Evolutionary conservation across 2,113 vertebrate genomes (phyloP), one percentile per base, ranked within the genome.

Genomic region (Calidris pygmaea): DNA sequence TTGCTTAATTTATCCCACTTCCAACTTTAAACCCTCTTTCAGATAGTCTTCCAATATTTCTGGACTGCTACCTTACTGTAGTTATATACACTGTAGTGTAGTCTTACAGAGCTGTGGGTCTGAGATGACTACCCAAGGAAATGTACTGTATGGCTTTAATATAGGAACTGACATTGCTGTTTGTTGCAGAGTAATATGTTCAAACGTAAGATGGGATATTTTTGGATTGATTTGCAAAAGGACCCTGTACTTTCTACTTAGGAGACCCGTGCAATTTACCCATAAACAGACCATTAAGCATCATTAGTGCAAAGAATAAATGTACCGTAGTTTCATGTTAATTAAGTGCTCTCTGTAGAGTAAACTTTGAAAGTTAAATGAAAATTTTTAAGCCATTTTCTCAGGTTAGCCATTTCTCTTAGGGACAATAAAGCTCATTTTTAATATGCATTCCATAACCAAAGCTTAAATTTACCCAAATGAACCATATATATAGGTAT

Each of bases 221-320:
- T 92, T 87, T 90, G 85, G 50, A 82, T 70, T 92, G 97, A 96
- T 95, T 97, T 97, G 97, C 95, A 97, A 93, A 98, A 97, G 97
- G 94, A 96, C 95, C 95, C 96, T 95, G 90, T 94, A 89, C 88
- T 87, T 63, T 97, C 92, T 97, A 94, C 96, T 98, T 98, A 97
- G 85, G 94, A 97, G 96, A 96, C 97, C 97, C 91, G 66, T 97
- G 97, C 94, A 98, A 98, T 98, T 98, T 98, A 86, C 91, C 96
- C 95, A 96, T 97, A 96, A 97, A 98, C 95, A 97, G 95, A 96
- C 89, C 93, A 96, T 95, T 96, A 96, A 95, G 90, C 94, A 88
- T 97, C 96, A 97, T 98, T 98, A 97, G 96, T 80, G 89, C 92
- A 95, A 98, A 97, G 95, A 89, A 17, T 96, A 97, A 97, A 97